Percentiles rank a stretch among this genome's conserved stretches.
These are phyloP conservation scores for Cephalopachus bancanus DNA, from an alignment of 2,797 vertebrate species.

Conservation along the genomic window DNA sequence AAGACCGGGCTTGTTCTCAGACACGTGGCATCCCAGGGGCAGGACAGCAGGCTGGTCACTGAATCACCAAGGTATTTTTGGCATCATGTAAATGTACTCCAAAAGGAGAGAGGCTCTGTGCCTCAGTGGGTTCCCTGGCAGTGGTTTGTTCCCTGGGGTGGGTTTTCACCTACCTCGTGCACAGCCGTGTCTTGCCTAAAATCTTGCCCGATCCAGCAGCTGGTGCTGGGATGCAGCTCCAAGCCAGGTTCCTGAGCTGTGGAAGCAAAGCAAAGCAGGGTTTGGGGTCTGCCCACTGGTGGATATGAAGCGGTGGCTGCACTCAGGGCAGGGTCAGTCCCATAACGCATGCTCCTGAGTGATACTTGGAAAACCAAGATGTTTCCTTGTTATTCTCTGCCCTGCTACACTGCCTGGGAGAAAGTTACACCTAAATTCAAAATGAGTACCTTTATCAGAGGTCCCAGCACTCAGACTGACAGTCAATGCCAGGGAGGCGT, in stretches of 20 bases:
- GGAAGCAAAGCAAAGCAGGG: slow-evolving; percentile 76
- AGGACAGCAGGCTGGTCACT: not conserved
- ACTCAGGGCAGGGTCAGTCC: not conserved
- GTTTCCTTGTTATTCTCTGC: not conserved
- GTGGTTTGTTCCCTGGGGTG: rapidly evolving
- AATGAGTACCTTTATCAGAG: not conserved
- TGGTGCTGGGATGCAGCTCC: slow-evolving; percentile 89
- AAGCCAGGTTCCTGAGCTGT: slow-evolving; percentile 84
- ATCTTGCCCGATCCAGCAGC: slow-evolving; percentile 88
- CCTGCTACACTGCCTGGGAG: not conserved
- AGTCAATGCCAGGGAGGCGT: not conserved
- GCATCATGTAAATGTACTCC: not conserved
- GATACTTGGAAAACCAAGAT: not conserved
- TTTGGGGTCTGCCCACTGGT: not conserved
- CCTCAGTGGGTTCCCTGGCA: too few species aligned
- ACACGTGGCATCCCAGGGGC: not conserved
- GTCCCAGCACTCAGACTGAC: not conserved
- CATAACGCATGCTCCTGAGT: not conserved
- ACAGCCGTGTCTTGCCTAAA: slow-evolving; percentile 88
- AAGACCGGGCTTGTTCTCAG: not conserved
- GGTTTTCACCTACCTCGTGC: slow-evolving; percentile 86
- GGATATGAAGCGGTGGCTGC: not conserved
- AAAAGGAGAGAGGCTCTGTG: not conserved
- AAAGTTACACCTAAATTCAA: not conserved
- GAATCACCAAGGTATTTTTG: not conserved